These are phyloP conservation scores for Mycetomoellerius zeteki DNA, from an alignment of 1,140 invertebrate species.

Conservation along the genomic window DNA sequence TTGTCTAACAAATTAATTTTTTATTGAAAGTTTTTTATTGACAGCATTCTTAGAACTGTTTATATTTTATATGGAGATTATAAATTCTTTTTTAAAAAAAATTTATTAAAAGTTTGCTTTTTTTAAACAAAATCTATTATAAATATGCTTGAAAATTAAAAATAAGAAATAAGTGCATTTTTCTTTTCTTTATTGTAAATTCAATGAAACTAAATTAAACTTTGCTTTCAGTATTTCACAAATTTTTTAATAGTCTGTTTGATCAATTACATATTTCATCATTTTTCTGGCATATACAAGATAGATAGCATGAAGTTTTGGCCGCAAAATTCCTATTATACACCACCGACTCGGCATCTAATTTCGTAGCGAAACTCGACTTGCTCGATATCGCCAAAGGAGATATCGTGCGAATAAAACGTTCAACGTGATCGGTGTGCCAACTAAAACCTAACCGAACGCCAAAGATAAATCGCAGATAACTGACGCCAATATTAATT, in stretches of 20 bases:
- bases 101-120: background rate
- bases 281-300: background rate
- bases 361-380: conserved; percentile 7
- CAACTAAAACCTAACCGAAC: background rate
- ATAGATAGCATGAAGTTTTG: conserved; percentile 8
- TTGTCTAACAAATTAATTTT: background rate
- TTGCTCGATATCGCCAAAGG: background rate
- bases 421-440: conserved; percentile 28
- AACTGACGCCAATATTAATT: conserved; percentile 47
- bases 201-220: background rate
- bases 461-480: conserved; percentile 41
- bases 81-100: background rate
- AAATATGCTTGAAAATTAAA: background rate
- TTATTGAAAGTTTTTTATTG: background rate
- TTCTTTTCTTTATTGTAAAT: background rate
- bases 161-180: background rate
- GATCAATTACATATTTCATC: conserved; percentile 3
- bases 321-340: conserved; percentile 5
- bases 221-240: background rate
- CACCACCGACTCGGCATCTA: background rate
- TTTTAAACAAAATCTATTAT: background rate
- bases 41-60: background rate
- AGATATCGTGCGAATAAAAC: conserved; percentile 44
- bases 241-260: background rate
- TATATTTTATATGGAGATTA: background rate